Evolutionary conservation across 64 coral and sea anemone species (phyloP), one percentile per base, ranked within the genome.

Genomic region (Stylophora pistillata): DNA sequence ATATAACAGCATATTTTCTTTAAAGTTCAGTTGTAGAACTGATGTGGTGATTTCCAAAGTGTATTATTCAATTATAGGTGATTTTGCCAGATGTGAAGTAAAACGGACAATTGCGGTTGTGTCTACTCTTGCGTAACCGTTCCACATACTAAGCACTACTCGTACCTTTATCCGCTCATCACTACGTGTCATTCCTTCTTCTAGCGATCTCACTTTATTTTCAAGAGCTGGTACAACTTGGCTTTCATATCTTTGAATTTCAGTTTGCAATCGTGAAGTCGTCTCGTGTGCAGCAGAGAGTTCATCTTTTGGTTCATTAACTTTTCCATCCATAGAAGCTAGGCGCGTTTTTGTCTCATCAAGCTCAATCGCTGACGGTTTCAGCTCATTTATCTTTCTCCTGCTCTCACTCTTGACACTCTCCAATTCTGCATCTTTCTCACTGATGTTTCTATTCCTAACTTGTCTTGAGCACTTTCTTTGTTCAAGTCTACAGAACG

Each of bases 401-500:
- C 53, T 79, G 71, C 61, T 28, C 79, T 92, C 33, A 28, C 23
- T 21, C 23, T 71, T 64, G 32, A 31, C 26, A 61, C 72, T 88
- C 79, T 88, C 30, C 57, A 85, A 20, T 65, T 92, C 66, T 80
- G n/a, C 14, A 63, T 52, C 72, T 72, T 74, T 74, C 15, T 72
- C 18, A 13, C 21, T 13, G 15, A 86, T 41, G 17, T 66, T 56
- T 72, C 64, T n/a, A 72, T 52, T 56, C 72, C 71, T 86, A n/a
- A 7, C 23, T 30, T 20, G 68, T 70, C 64, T 9, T 84, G 10
- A 14, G 11, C 30, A 15, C 56, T n/a, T n/a, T n/a, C n/a, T n/a
- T n/a, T n/a, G n/a, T n/a, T n/a, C n/a, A n/a, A n/a, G n/a, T n/a
- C n/a, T 17, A 18, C 78, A 11, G 56, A 16, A 26, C 6, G 28